Base-by-base conservation (phyloP, 2,113 vertebrate genomes). In the Phodopus roborovskii region DNA sequence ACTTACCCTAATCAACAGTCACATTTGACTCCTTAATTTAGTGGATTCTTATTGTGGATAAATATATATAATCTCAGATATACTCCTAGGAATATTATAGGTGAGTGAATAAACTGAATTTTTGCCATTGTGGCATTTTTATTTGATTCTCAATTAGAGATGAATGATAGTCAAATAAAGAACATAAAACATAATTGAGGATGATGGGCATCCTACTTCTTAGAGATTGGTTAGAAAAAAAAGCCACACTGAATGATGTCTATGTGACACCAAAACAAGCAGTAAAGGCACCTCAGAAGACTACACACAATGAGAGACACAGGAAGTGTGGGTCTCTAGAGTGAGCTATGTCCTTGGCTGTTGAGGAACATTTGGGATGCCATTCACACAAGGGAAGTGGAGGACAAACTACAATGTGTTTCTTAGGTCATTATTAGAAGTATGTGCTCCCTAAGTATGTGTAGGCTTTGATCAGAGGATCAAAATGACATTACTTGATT, bases 51-150 rank as follows among this genome's bases (percentile, higher is more conserved):
- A 77, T 15, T 58, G 5, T 90, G 33, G 17, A 9, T 7, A 48
- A 88, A 16, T 74, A 2, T 42, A 2, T 9, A 3, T 58, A 26
- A 45, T 45, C 22, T 3, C 22, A 88, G 24, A 1, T 3, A 42
- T 70, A 85, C 48, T 88, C 91, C 45, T 92, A 62, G 70, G 45
- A 64, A 48, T 78, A 83, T 5, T 70, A 3, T 8, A 87, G n/a
- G 39, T 68, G 66, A 60, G 4, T 75, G 90, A 83, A 90, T 75
- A 24, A 11, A 42, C 13, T 24, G 36, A 74, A 19, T 85, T 85
- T 96, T 36, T 97, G 12, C 12, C 58, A 16, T 58, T 90, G 12
- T 92, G 53, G 3, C 48, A 70, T 81, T 36, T 68, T 75, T 94
- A 7, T 91, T 88, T 78, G 0, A 16, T 94, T 95, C 82, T 28